Conservation (phyloP, 2,113 vertebrate species). For the Pterocles orientalis region DNA sequence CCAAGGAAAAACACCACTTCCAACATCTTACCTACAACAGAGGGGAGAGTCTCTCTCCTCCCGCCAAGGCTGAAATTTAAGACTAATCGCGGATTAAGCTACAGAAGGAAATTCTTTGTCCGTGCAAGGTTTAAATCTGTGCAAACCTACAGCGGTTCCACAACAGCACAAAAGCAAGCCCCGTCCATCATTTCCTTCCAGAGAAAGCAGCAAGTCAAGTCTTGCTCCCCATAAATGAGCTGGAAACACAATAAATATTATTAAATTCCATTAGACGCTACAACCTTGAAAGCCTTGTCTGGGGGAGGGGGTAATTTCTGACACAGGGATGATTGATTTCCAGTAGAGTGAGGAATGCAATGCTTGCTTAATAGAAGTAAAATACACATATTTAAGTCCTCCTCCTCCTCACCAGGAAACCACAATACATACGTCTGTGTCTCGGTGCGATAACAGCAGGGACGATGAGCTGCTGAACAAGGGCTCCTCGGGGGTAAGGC, state of each 20-base stretch:
- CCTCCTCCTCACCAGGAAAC: neutral
- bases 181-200: neutral
- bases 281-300: neutral
- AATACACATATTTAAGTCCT: neutral
- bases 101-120: neutral
- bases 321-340: conserved; percentile 7
- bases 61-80: neutral
- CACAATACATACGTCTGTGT: fast-evolving
- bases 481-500: neutral
- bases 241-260: neutral
- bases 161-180: neutral
- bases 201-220: conserved; percentile 10
- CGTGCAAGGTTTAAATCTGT: neutral
- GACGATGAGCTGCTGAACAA: neutral
- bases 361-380: neutral
- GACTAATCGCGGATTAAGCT: neutral
- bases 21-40: fast-evolving
- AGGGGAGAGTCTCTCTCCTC: neutral
- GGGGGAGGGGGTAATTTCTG: neutral
- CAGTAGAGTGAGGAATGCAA: neutral
- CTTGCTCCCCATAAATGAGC: neutral
- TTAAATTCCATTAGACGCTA: neutral
- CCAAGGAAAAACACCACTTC: neutral
- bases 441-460: fast-evolving
- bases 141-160: neutral